These are phyloP conservation scores for Plutella xylostella DNA, from an alignment of 2,888 invertebrate genomes.

Conservation along the genomic window DNA sequence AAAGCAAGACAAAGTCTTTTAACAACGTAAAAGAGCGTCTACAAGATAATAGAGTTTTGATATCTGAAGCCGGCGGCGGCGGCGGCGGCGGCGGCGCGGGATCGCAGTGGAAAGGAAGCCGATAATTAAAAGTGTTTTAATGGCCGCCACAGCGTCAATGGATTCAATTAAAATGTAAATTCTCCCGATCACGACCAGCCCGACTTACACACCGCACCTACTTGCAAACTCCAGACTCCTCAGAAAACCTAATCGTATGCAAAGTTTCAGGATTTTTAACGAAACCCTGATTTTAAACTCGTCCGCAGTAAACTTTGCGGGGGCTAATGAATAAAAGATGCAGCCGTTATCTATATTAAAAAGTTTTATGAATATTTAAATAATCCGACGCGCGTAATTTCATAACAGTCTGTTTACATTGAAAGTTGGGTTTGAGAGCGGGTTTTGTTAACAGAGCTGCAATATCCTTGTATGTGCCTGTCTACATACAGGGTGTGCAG, in stretches of 20 bases:
- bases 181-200: conserved; percentile 18
- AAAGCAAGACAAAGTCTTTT: not conserved
- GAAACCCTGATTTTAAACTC: not conserved
- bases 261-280: not conserved
- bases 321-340: conserved; percentile 47
- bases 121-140: conserved; percentile 30
- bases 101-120: conserved; percentile 6
- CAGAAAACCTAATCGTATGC: not conserved
- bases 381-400: not conserved
- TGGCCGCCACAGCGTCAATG: conserved; percentile 24
- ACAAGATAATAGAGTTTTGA: conserved; percentile 16
- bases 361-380: not conserved
- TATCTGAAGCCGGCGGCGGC: conserved; percentile 10
- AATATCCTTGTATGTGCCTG: not conserved
- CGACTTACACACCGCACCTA: conserved; percentile 13
- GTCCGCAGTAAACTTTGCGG: not conserved
- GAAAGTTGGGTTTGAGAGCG: no score
- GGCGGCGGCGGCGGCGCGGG: not conserved
- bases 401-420: no score
- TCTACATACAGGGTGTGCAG: not conserved
- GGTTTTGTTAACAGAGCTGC: not conserved
- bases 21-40: conserved; percentile 3
- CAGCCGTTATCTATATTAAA: conserved; percentile 39
- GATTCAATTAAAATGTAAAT: conserved; percentile 53
- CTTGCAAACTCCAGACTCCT: conserved; percentile 5